A percentile compares a stretch with the other conserved stretches of the same genome.
These are phyloP conservation scores for Gavialis gangeticus DNA, from an alignment of 2,113 vertebrate species.

Conservation along the genomic window DNA sequence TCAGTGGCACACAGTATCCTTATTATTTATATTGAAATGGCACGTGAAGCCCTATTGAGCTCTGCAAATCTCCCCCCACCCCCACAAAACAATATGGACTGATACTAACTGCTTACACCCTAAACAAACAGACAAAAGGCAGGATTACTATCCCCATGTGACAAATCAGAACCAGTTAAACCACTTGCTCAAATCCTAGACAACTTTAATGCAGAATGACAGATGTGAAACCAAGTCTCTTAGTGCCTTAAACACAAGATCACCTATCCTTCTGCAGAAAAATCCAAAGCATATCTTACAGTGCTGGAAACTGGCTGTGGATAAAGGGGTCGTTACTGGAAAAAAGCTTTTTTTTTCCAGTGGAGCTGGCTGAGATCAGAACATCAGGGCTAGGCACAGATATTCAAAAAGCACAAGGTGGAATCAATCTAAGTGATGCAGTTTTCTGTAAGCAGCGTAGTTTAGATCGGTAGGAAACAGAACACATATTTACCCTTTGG, in stretches of 20 bases:
- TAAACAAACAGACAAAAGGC: neutral
- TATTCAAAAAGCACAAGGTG: too few species aligned
- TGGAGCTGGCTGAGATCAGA: neutral
- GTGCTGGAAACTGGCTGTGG: neutral
- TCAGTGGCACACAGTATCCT: neutral
- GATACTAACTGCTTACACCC: too few species aligned
- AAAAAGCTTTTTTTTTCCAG: neutral
- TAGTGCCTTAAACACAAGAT: neutral
- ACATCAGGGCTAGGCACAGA: neutral
- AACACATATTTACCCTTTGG: too few species aligned
- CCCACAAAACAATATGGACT: too few species aligned
- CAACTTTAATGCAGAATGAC: neutral
- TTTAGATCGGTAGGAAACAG: too few species aligned
- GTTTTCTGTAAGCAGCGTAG: too few species aligned
- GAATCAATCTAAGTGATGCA: too few species aligned
- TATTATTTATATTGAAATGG: neutral
- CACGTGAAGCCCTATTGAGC: neutral
- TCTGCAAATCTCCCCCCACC: neutral
- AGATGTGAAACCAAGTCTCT: neutral
- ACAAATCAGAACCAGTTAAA: neutral
- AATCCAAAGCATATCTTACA: accelerated
- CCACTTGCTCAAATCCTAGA: neutral
- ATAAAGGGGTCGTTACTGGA: neutral
- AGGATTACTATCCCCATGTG: neutral
- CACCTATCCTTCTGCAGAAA: neutral